phyloP scores from a whole-genome alignment of 2,797 vertebrate species.

The Mus minutoides region DNA sequence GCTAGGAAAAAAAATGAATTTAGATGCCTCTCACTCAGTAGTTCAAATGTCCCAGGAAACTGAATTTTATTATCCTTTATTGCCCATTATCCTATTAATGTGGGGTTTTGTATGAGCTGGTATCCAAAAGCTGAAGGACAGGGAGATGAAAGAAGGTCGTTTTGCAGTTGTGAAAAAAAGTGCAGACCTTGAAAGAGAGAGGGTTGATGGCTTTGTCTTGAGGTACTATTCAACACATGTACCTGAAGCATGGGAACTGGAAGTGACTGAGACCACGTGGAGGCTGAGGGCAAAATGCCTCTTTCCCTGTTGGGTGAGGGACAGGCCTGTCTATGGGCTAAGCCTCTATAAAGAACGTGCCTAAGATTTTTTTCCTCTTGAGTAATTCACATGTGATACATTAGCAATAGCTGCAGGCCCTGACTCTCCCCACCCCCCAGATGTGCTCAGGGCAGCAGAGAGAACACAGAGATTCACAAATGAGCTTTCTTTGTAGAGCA shows the following conservation, averaged over 20 bases:
- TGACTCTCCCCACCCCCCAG: conserved; percentile 50
- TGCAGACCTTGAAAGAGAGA: not conserved
- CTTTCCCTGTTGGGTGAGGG: conserved; percentile 3
- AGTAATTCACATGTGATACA: conserved; percentile 72
- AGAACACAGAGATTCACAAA: conserved; percentile 78
- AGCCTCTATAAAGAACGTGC: conserved; percentile 66
- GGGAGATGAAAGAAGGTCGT: conserved; percentile 1
- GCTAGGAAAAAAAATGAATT: conserved; percentile 44
- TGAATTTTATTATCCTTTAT: conserved; percentile 52
- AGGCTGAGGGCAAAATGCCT: not conserved
- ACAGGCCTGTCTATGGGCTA: conserved; percentile 15
- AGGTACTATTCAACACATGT: not conserved
- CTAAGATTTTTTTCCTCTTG: conserved; percentile 75
- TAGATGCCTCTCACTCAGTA: conserved; percentile 25
- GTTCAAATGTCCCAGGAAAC: conserved; percentile 41
- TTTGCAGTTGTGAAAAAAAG: not conserved
- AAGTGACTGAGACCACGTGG: not conserved
- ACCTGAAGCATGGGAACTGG: not conserved
- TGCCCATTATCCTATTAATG: not conserved
- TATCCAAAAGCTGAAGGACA: conserved; percentile 20
- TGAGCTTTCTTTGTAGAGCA: conserved; percentile 80
- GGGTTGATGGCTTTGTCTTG: not conserved
- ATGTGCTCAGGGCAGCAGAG: conserved; percentile 62
- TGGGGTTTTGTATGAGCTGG: not conserved
- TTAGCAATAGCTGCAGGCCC: conserved; percentile 70